Evolutionary conservation across 1,140 invertebrate species (phyloP).

Genomic region (Drosophila rufa): DNA sequence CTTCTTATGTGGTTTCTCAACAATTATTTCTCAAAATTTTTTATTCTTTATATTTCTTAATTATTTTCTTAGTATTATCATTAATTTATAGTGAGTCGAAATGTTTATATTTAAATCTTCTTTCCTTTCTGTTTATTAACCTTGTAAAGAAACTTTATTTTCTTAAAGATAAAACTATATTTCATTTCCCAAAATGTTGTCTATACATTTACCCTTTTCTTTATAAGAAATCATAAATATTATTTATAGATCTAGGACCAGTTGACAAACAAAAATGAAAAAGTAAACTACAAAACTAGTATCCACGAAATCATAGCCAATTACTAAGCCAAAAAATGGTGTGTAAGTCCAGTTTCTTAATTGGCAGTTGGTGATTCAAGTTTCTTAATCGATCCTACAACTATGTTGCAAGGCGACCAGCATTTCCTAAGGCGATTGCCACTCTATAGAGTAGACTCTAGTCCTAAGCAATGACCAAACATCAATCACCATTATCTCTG

Average conservation of each 20-base stretch:
- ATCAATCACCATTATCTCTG: conserved; percentile 32
- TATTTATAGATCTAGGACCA: background rate
- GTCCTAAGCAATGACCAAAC: background rate
- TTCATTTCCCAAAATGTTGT: no score
- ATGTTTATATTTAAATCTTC: no score
- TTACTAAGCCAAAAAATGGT: background rate
- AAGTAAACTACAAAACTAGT: background rate
- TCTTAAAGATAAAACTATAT: no score
- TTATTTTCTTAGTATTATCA: no score
- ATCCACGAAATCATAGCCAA: background rate
- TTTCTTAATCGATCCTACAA: conserved; percentile 26
- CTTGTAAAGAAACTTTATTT: no score
- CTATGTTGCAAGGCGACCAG: conserved; percentile 24
- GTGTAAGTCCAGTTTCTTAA: conserved; percentile 26
- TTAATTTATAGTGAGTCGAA: no score
- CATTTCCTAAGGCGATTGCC: conserved; percentile 9
- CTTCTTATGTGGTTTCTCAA: no score
- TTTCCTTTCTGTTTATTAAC: no score
- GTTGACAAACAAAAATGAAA: background rate
- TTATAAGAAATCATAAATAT: background rate
- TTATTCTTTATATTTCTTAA: no score
- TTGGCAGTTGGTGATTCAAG: conserved; percentile 30
- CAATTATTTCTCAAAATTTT: no score
- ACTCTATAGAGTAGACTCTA: conserved; percentile 2
- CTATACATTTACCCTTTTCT: background rate